Evolutionary conservation across 1,140 invertebrate species (phyloP).

Genomic region (Sinonovacula constricta): DNA sequence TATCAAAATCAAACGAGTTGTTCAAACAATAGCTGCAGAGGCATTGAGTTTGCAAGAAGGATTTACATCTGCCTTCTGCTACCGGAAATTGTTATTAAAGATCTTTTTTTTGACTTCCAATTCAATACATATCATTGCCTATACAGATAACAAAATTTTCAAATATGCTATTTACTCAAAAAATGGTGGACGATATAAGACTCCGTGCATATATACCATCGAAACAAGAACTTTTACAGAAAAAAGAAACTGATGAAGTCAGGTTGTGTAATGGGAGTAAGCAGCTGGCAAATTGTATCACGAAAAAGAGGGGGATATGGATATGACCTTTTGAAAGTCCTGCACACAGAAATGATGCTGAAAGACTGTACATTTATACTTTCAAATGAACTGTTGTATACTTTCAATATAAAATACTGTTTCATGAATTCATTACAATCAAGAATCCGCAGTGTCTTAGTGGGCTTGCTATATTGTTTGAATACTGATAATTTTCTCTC

Average conservation of each 20-base stretch:
- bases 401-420: too few species aligned
- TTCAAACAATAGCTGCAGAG: constrained; percentile 28
- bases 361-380: too few species aligned
- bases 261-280: constrained; percentile 37
- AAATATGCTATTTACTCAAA: constrained; percentile 32
- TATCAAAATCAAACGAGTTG: constrained; percentile 14
- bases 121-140: constrained; percentile 22
- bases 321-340: neutral
- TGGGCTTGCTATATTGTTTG: too few species aligned
- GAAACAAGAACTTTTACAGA: constrained; percentile 8
- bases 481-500: too few species aligned
- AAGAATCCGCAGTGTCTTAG: too few species aligned
- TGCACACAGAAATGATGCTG: constrained; percentile 4
- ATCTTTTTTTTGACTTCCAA: neutral
- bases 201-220: constrained; percentile 33
- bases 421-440: too few species aligned
- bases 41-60: constrained; percentile 9
- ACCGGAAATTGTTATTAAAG: neutral
- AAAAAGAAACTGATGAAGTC: constrained; percentile 19
- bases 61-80: constrained; percentile 1
- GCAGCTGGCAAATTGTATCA: too few species aligned
- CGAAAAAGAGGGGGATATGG: too few species aligned
- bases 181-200: constrained; percentile 37
- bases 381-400: too few species aligned
- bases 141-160: constrained; percentile 49